Evolutionary conservation across 2,113 vertebrate species (phyloP), one percentile per base, ranked within the genome.

Genomic region (Gymnobelideus leadbeateri): DNA sequence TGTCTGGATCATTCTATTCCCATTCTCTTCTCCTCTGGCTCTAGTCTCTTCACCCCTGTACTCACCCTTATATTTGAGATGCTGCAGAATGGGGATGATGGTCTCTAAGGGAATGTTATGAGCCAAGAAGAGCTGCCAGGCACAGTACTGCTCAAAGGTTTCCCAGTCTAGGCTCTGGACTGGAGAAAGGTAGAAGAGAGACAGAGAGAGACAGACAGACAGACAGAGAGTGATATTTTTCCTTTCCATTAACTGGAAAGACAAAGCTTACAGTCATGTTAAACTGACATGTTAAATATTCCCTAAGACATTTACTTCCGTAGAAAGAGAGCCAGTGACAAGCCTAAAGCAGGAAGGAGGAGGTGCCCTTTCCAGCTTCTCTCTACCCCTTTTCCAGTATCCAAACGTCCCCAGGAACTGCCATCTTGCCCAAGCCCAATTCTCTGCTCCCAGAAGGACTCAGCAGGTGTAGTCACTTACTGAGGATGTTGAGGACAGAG

Each of bases 161-260:
- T 99, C 99, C 99, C 99, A 99, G 89, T 99, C 99, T 95, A 99
- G 98, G 96, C 99, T 99, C 98, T 99, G 99, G 96, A 99, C 99
- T 99, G 91, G 16, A 92, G 89, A 61, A 1, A 94, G 8, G 95
- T 46, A 68, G 21, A 94, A 28, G 28, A 92, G 57, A 49, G 26
- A 24, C 0, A 46, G 84, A 24, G 84, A 46, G 3, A 28, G 28
- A 92, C 54, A 49, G 26, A 24, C 0, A 46, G 84, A 24, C 43
- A 46, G 3, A 47, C 11, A 43, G 84, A 46, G 84, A 89, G 84
- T 24, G 55, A 28, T 0, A 89, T 46, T 84, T 84, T 43, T 3
- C 19, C n/a, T 84, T 43, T 84, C 61, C 24, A 89, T 25, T 51
- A 26, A 51, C 51, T 10, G 54, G 21, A 4, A 89, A 49, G 16